phyloP scores from a whole-genome alignment of 2,113 vertebrate species.

The Anser brachyrhynchus region DNA sequence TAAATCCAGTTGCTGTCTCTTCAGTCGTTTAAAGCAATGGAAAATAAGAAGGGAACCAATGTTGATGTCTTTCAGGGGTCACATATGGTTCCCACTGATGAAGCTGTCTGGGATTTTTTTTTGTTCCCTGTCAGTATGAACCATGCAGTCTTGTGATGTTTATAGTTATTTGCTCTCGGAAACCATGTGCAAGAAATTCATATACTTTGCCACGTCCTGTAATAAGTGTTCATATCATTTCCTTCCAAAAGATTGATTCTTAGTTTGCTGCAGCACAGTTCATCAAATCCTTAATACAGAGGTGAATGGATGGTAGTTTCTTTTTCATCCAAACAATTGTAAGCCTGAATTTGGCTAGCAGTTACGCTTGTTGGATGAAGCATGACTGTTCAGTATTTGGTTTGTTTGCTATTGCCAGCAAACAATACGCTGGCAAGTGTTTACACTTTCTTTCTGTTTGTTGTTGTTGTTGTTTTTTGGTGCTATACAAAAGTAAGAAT shows the following conservation, averaged over 20 bases:
- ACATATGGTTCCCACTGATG: not conserved
- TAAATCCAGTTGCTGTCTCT: not conserved
- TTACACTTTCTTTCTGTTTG: slow-evolving; percentile 26
- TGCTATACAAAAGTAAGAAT: slow-evolving; percentile 15
- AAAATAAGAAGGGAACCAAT: not conserved
- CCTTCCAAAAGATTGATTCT: slow-evolving; percentile 66
- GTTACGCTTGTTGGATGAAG: slow-evolving; percentile 51
- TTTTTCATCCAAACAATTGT: slow-evolving; percentile 68
- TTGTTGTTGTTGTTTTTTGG: not conserved
- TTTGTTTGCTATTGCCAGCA: slow-evolving; percentile 71
- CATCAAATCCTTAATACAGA: slow-evolving; percentile 58
- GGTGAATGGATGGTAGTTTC: slow-evolving; percentile 57
- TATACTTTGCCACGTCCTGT: not conserved
- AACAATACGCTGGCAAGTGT: slow-evolving; percentile 65
- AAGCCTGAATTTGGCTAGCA: slow-evolving; percentile 70
- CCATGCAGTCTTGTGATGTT: not conserved
- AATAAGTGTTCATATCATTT: slow-evolving; percentile 29
- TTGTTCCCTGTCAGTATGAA: not conserved
- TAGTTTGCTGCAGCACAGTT: slow-evolving; percentile 49
- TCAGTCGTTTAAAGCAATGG: not conserved
- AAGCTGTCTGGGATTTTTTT: not conserved
- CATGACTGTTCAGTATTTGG: slow-evolving; percentile 66
- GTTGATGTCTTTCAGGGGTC: not conserved
- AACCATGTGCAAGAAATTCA: not conserved
- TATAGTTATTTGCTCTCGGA: slow-evolving; percentile 7